phyloP scores from a whole-genome alignment of 1,140 invertebrate genomes.

The Lasioglossum baleicum region DNA sequence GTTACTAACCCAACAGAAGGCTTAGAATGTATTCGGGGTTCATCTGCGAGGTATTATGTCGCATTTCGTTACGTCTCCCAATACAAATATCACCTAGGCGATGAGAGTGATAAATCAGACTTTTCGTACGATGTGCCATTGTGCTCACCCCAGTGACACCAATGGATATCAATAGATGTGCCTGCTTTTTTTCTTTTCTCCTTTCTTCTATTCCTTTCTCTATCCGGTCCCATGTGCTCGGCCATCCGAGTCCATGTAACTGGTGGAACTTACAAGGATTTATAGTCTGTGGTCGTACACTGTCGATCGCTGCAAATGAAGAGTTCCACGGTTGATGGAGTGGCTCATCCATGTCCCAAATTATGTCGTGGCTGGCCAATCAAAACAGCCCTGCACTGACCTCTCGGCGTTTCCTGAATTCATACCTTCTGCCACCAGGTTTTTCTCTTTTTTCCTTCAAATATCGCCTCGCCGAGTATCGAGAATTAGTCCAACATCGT shows the following conservation, averaged over 20 bases:
- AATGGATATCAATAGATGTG: constrained; percentile 60
- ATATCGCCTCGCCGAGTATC: no score
- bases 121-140: constrained; percentile 77
- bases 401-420: not conserved
- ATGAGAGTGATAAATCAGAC: constrained; percentile 79
- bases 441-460: no score
- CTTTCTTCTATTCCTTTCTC: no score
- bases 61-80: constrained; percentile 78
- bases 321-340: constrained; percentile 29
- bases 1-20: no score
- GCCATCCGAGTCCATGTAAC: constrained; percentile 49
- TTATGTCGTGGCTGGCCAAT: constrained; percentile 2
- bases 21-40: constrained; percentile 77
- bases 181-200: constrained; percentile 43
- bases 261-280: constrained; percentile 52
- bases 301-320: constrained; percentile 60
- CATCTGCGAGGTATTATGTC: constrained; percentile 78
- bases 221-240: constrained; percentile 67
- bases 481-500: no score
- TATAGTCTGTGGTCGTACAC: constrained; percentile 48
- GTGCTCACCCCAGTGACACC: constrained; percentile 73
- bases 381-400: not conserved
- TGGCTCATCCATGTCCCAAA: constrained; percentile 16
- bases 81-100: constrained; percentile 75
- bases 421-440: not conserved